Conservation (phyloP, 2,888 invertebrate genomes). For the Sarcophaga rosellei region DNA sequence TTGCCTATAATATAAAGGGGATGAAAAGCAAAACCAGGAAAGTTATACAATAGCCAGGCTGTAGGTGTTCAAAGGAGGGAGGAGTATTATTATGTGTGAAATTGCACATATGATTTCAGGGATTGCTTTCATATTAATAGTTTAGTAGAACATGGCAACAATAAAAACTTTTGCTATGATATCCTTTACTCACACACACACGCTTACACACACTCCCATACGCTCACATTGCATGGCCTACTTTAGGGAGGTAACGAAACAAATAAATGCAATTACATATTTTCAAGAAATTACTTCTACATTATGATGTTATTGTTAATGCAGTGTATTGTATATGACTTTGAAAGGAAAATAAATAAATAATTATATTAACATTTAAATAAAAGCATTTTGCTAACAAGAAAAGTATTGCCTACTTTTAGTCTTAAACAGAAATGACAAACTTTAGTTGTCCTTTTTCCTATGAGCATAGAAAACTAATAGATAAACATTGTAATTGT, state of each 20-base stretch:
- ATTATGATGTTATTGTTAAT: neutral
- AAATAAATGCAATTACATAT: neutral
- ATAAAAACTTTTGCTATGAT: constrained; percentile 8
- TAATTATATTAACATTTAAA: too few relatives aligned
- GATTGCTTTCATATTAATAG: neutral
- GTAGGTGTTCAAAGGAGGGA: too few relatives aligned
- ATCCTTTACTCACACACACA: neutral
- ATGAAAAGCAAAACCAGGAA: too few relatives aligned
- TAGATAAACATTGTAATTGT: too few relatives aligned
- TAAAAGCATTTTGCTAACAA: too few relatives aligned
- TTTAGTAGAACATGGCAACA: neutral
- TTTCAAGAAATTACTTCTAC: neutral
- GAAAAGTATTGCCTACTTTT: too few relatives aligned
- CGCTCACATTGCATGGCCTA: neutral
- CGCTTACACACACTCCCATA: neutral
- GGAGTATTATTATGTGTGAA: neutral
- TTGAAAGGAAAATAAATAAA: too few relatives aligned
- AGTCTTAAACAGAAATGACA: too few relatives aligned
- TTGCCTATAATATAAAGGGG: neutral
- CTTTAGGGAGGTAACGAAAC: constrained; percentile 16
- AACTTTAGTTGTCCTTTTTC: too few relatives aligned
- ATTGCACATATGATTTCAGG: constrained; percentile 30
- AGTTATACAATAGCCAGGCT: too few relatives aligned
- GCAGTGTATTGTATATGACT: too few relatives aligned
- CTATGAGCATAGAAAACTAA: too few relatives aligned